Evolutionary conservation across 2,113 vertebrate species (phyloP).

Genomic region (Heterotilapia buettikoferi): DNA sequence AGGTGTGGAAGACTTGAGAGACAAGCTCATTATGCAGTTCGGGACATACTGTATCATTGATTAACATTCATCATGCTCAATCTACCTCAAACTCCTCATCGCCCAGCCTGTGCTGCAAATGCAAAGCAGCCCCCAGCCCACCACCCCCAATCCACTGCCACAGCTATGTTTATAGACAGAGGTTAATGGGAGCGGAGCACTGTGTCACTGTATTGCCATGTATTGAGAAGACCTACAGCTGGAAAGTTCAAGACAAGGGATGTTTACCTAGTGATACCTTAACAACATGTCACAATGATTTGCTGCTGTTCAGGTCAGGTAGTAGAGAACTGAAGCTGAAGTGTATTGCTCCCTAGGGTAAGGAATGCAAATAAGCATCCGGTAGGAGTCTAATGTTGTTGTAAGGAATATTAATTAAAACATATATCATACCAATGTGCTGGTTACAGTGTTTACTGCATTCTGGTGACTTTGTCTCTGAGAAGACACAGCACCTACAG

Average conservation of each 20-base stretch:
- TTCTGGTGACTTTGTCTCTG: not conserved
- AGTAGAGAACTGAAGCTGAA: not conserved
- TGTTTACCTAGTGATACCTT: conserved; percentile 47
- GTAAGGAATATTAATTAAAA: not conserved
- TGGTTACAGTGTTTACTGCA: not conserved
- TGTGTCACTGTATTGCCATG: conserved; percentile 42
- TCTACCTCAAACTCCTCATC: conserved; percentile 50
- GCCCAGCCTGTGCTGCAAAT: conserved; percentile 32
- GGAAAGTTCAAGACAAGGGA: conserved; percentile 46
- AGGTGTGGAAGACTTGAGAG: conserved; percentile 34
- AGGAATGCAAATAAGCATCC: not conserved
- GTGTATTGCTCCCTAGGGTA: not conserved
- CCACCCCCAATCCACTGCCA: not conserved
- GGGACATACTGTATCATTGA: conserved; percentile 61
- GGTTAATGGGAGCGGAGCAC: conserved; percentile 59
- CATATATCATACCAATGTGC: not conserved
- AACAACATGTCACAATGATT: conserved; percentile 32
- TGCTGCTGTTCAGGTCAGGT: conserved; percentile 11
- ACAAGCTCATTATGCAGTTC: conserved; percentile 59
- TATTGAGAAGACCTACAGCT: conserved; percentile 42
- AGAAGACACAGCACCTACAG: not conserved
- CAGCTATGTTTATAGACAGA: conserved; percentile 49
- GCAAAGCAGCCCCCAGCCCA: conserved; percentile 25
- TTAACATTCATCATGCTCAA: conserved; percentile 71
- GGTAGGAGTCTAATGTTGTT: not conserved